Conservation (phyloP, 2,888 invertebrate species). For the Petrolisthes cinctipes region DNA sequence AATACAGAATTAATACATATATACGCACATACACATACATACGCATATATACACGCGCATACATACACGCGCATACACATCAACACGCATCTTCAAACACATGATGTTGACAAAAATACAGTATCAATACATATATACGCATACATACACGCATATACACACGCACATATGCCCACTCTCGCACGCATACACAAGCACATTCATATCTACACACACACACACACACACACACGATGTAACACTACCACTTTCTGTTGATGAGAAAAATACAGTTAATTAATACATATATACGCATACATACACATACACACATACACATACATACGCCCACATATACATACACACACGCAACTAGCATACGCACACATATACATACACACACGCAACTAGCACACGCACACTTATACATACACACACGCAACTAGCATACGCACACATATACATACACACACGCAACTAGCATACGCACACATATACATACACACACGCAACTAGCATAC, state of each 20-base stretch:
- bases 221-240: constrained; percentile 79
- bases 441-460: not conserved
- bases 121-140: no score
- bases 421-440: not conserved
- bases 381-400: constrained; percentile 75
- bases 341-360: not conserved
- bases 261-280: not conserved
- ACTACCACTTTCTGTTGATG: constrained; percentile 71
- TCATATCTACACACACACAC: constrained; percentile 79
- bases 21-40: not conserved
- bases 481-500: no score
- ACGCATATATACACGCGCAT: not conserved
- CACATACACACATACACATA: not conserved
- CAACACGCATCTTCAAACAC: not conserved
- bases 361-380: constrained; percentile 66
- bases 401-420: not conserved
- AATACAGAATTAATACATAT: not conserved
- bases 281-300: not conserved
- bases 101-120: not conserved
- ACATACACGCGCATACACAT: not conserved
- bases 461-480: no score
- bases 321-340: not conserved
- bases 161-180: constrained; percentile 75
- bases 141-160: no score
- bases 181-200: constrained; percentile 76